Conservation (phyloP, 2,113 vertebrate genomes). For the Hyla sarda region DNA sequence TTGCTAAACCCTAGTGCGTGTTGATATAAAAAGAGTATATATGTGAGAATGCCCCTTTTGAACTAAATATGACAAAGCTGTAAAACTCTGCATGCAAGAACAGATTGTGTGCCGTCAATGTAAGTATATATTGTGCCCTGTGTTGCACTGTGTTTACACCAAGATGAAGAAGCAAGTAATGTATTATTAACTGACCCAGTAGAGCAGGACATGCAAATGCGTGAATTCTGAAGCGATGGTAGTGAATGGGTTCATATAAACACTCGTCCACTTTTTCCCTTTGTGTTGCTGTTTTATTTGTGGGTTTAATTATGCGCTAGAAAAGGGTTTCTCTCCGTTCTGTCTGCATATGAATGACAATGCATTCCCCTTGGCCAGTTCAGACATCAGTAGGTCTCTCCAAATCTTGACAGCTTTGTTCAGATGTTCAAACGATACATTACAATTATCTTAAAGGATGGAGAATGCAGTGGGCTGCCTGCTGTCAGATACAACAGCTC, state of each 20-base stretch:
- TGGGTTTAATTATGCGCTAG: neutral
- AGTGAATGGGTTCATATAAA: neutral
- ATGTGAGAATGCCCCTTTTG: neutral
- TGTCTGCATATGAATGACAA: conserved; percentile 14
- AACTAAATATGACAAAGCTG: neutral
- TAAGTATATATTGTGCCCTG: neutral
- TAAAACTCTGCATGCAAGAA: neutral
- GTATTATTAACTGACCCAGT: neutral
- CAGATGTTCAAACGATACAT: conserved; percentile 48
- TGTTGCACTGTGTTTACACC: neutral
- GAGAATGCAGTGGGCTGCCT: conserved; percentile 8
- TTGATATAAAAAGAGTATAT: neutral
- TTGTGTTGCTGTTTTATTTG: neutral
- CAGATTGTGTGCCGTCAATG: neutral
- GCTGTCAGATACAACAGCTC: conserved; percentile 38
- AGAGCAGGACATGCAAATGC: neutral
- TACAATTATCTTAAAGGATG: conserved; percentile 38
- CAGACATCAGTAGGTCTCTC: conserved; percentile 37
- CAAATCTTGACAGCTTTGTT: conserved; percentile 48
- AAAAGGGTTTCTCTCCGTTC: neutral
- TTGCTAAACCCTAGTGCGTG: neutral
- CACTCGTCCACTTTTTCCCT: neutral
- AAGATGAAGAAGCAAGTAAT: neutral
- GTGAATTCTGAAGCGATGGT: neutral
- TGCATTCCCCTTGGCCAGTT: conserved; percentile 17